Conservation (phyloP, 2,797 vertebrate genomes). For the Epinephelus awoara region DNA sequence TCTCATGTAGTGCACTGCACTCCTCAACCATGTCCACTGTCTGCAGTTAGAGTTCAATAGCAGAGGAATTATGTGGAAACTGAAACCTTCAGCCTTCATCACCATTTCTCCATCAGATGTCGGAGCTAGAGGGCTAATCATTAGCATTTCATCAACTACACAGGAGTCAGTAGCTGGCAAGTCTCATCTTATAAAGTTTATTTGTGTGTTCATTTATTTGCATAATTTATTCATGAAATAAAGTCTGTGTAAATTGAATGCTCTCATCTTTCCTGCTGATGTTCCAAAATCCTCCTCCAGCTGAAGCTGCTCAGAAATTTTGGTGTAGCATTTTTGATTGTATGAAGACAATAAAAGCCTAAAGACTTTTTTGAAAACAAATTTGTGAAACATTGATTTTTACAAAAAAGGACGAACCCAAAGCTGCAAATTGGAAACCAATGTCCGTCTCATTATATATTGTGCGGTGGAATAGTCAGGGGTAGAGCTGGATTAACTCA, state of each 20-base stretch:
- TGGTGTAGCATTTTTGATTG: neutral
- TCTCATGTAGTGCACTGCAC: neutral
- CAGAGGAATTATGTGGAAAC: conserved; percentile 5
- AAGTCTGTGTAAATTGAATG: conserved; percentile 41
- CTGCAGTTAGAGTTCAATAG: conserved; percentile 21
- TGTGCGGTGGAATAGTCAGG: neutral
- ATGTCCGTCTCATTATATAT: neutral
- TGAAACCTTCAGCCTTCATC: neutral
- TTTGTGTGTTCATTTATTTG: conserved; percentile 33
- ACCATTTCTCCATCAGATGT: conserved; percentile 16
- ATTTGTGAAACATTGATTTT: neutral
- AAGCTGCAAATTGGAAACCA: no score
- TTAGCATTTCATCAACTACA: conserved; percentile 30
- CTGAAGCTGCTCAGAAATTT: neutral
- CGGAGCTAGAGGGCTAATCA: conserved; percentile 45
- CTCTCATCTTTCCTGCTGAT: neutral
- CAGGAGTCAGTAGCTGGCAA: conserved; percentile 14
- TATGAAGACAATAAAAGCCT: neutral
- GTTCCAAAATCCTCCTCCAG: neutral
- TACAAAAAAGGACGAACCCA: neutral
- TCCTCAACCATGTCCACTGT: conserved; percentile 21
- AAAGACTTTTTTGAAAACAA: neutral
- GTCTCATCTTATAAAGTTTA: neutral
- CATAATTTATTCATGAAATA: conserved; percentile 65
- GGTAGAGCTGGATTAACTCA: neutral